Percentiles rank a stretch among this genome's conserved stretches.
Conservation (phyloP, 2,797 vertebrate genomes). For the Myotis vivesi region DNA sequence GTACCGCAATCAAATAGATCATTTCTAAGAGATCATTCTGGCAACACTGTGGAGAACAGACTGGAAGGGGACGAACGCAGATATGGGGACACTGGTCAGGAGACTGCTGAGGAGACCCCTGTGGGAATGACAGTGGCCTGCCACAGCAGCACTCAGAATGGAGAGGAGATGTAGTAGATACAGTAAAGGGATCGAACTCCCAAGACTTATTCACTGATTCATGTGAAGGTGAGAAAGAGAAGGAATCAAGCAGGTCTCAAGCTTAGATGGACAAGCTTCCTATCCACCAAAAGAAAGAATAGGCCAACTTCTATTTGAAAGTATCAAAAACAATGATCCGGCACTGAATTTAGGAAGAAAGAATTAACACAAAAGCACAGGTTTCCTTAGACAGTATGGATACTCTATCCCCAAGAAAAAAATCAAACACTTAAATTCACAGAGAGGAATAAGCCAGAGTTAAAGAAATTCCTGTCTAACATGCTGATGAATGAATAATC, state of each 20-base stretch:
- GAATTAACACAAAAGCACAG: conserved; percentile 29
- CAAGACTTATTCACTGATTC: not conserved
- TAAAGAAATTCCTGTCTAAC: conserved; percentile 62
- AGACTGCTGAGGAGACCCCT: not conserved
- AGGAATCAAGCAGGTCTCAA: not conserved
- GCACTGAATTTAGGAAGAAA: not conserved
- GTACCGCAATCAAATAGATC: not conserved
- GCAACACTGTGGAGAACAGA: not conserved
- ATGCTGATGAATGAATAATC: conserved; percentile 58
- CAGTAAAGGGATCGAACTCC: not conserved
- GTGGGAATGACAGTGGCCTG: not conserved
- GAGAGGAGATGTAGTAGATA: not conserved
- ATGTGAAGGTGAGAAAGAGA: not conserved
- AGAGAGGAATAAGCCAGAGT: conserved; percentile 39
- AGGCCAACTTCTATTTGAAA: not conserved
- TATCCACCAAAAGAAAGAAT: not conserved
- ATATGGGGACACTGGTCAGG: not conserved
- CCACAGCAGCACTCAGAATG: not conserved
- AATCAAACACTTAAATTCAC: conserved; percentile 44
- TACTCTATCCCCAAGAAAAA: not conserved
- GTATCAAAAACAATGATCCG: not conserved
- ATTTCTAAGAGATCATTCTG: not conserved
- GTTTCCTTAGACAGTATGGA: not conserved
- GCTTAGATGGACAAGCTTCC: not conserved
- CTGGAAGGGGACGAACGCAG: not conserved